A percentile compares a stretch with the other conserved stretches of the same genome.
phyloP scores from a whole-genome alignment of 2,888 invertebrate genomes.

The Orchesellides sinensis region DNA sequence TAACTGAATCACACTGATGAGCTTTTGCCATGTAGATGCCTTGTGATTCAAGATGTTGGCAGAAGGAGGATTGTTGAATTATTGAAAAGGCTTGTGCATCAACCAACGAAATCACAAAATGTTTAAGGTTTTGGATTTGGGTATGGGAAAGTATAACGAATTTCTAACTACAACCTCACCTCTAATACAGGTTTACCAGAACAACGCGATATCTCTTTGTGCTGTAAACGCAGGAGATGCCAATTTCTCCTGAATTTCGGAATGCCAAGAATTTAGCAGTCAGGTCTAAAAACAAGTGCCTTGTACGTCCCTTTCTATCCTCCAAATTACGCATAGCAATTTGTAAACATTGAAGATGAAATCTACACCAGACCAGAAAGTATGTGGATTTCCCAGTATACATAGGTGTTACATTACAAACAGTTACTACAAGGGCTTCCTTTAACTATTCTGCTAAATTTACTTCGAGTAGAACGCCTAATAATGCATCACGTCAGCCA shows the following conservation, averaged over 20 bases:
- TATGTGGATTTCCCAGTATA: too few relatives aligned
- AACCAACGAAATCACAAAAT: too few relatives aligned
- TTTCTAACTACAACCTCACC: background rate
- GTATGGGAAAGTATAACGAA: background rate
- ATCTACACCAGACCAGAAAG: too few relatives aligned
- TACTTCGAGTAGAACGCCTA: background rate
- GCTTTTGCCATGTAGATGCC: constrained; percentile 13
- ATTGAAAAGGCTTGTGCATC: constrained; percentile 43
- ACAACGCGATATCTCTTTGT: background rate
- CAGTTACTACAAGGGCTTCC: too few relatives aligned
- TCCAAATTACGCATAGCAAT: constrained; percentile 8
- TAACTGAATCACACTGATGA: background rate
- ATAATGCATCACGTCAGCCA: background rate
- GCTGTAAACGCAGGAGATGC: constrained; percentile 25
- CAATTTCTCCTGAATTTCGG: constrained; percentile 48
- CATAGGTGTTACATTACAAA: too few relatives aligned
- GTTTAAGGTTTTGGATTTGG: too few relatives aligned
- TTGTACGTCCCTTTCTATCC: background rate
- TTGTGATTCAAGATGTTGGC: constrained; percentile 36
- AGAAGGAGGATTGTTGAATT: constrained; percentile 37
- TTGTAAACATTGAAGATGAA: too few relatives aligned
- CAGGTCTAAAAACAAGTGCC: constrained; percentile 1
- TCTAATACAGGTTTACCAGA: background rate
- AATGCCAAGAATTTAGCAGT: constrained; percentile 53
- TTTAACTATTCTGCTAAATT: too few relatives aligned